Evolutionary conservation across 2,888 invertebrate genomes (phyloP), one percentile per base, ranked within the genome.

Genomic region (Osedax frankpressi): DNA sequence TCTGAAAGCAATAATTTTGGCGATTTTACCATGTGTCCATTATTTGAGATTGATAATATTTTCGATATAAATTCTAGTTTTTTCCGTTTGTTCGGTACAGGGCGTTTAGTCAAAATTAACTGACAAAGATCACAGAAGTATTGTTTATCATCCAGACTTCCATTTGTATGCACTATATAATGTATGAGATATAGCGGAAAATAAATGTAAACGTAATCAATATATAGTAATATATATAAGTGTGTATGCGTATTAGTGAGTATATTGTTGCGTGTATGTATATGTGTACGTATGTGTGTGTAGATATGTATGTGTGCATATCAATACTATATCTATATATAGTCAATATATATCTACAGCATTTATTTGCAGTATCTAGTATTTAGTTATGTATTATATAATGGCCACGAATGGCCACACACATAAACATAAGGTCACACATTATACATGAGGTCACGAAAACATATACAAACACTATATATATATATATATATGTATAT

Each of bases 31-130:
- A n/a, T n/a, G n/a, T n/a, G n/a, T n/a, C n/a, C n/a, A n/a, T n/a
- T n/a, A n/a, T n/a, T n/a, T n/a, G n/a, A n/a, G n/a, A n/a, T n/a
- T n/a, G n/a, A n/a, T n/a, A n/a, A n/a, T n/a, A n/a, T n/a, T n/a
- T n/a, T n/a, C n/a, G n/a, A n/a, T n/a, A n/a, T n/a, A n/a, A n/a
- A n/a, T n/a, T n/a, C n/a, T n/a, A n/a, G n/a, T n/a, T n/a, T n/a
- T n/a, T n/a, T n/a, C n/a, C n/a, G 44, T 19, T 44, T 44, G 19
- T 19, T 44, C 11, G 44, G 19, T 19, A 44, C 6, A 6, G 44
- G 44, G 63, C 89, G 84, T 69, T 89, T 87, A 81, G 89, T 88
- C 78, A 88, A 85, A 78, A 89, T 87, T 80, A 89, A 86, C 77
- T 88, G 85, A 73, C 89, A 89, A 78, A 89, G 84, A 82, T 88